Conservation (phyloP, 2,113 vertebrate genomes). For the Eudyptes chrysolophus region DNA sequence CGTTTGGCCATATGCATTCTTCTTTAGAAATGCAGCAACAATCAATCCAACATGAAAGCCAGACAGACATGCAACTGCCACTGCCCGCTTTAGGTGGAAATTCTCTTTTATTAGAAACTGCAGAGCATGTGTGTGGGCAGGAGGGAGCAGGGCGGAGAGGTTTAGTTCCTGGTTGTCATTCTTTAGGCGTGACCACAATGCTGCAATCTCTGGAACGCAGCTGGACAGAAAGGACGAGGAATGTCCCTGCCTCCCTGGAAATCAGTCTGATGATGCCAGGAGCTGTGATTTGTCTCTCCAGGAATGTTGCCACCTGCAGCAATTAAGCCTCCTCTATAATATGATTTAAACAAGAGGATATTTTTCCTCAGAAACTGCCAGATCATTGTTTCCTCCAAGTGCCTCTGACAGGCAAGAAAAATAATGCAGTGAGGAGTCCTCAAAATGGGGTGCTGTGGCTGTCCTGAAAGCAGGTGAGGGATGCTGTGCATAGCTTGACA, state of each 20-base stretch:
- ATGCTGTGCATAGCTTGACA: neutral
- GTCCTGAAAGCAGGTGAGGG: neutral
- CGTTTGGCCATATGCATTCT: neutral
- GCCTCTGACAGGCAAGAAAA: neutral
- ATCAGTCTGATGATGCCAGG: neutral
- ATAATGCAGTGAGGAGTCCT: neutral
- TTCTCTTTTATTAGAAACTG: neutral
- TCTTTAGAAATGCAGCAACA: neutral
- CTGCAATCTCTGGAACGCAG: neutral
- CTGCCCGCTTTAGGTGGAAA: neutral
- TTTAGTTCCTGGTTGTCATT: neutral
- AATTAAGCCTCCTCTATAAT: neutral
- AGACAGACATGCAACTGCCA: neutral
- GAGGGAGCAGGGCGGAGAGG: neutral
- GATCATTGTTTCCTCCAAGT: neutral
- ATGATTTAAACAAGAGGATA: neutral
- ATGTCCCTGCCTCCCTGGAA: neutral
- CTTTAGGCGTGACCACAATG: neutral
- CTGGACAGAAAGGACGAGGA: neutral
- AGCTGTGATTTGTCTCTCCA: constrained; percentile 8
- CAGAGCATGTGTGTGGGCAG: neutral
- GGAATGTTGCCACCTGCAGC: constrained; percentile 42
- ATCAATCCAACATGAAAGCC: neutral
- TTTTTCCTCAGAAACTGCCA: neutral
- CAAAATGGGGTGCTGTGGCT: neutral